Conservation (phyloP, 2,113 vertebrate species). For the Panthera tigris region DNA sequence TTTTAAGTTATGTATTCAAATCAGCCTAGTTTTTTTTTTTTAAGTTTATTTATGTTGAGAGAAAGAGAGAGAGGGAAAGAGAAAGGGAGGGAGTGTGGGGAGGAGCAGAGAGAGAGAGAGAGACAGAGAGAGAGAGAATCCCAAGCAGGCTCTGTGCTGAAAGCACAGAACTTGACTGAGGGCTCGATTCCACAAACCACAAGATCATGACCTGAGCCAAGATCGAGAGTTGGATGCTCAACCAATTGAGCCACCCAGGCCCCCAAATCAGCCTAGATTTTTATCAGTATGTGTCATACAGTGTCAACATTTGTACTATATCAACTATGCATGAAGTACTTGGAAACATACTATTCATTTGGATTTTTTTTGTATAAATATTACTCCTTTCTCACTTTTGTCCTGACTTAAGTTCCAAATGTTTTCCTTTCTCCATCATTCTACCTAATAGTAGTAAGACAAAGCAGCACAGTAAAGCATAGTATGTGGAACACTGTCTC, state of each 20-base stretch:
- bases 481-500: not conserved
- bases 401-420: not conserved
- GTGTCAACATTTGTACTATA: not conserved
- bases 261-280: constrained; percentile 1
- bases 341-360: not conserved
- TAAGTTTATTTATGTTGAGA: no score
- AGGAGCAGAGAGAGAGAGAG: no score
- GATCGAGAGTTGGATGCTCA: no score
- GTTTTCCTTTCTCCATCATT: not conserved
- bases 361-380: constrained; percentile 1
- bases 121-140: no score
- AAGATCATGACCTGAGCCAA: no score
- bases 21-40: not conserved
- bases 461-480: not conserved
- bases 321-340: not conserved
- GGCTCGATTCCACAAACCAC: no score
- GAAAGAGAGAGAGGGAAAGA: no score
- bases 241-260: no score
- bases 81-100: no score
- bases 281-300: not conserved
- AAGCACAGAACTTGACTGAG: no score
- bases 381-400: not conserved
- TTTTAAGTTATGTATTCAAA: not conserved
- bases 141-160: no score
- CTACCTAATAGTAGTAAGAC: not conserved